Conservation (phyloP, 2,113 vertebrate species). For the Alaudala cheleensis region DNA sequence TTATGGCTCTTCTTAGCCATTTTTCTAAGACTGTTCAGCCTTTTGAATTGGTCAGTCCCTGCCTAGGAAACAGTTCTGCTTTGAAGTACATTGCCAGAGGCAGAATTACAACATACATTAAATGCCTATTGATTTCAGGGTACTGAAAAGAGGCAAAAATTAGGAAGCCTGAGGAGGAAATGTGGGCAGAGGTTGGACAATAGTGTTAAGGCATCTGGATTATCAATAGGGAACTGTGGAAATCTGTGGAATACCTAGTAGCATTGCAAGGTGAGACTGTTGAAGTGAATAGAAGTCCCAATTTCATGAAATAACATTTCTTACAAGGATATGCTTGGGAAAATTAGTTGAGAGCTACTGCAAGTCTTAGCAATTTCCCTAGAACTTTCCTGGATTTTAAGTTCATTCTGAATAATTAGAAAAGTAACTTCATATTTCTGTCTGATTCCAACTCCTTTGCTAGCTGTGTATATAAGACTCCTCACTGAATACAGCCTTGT, state of each 20-base stretch:
- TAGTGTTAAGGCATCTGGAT: not conserved
- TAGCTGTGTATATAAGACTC: not conserved
- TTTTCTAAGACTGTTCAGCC: not conserved
- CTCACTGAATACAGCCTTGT: slow-evolving; percentile 58
- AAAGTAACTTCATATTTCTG: not conserved
- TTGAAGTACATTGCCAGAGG: not conserved
- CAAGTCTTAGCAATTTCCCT: not conserved
- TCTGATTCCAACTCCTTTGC: slow-evolving; percentile 20
- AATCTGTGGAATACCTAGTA: not conserved
- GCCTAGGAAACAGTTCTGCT: not conserved
- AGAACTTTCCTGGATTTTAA: not conserved
- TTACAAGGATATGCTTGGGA: not conserved
- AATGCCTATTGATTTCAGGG: not conserved
- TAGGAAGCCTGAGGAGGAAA: not conserved
- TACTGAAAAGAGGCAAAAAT: not conserved
- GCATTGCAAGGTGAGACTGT: not conserved
- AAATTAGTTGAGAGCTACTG: not conserved
- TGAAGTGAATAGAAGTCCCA: not conserved
- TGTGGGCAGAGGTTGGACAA: not conserved
- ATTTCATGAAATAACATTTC: not conserved
- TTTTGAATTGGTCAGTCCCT: not conserved
- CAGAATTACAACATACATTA: not conserved
- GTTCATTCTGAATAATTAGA: slow-evolving; percentile 19
- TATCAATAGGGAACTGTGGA: not conserved
- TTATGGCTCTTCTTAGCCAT: not conserved